phyloP scores from a whole-genome alignment of 2,888 invertebrate genomes.

The Hymenopus coronatus region DNA sequence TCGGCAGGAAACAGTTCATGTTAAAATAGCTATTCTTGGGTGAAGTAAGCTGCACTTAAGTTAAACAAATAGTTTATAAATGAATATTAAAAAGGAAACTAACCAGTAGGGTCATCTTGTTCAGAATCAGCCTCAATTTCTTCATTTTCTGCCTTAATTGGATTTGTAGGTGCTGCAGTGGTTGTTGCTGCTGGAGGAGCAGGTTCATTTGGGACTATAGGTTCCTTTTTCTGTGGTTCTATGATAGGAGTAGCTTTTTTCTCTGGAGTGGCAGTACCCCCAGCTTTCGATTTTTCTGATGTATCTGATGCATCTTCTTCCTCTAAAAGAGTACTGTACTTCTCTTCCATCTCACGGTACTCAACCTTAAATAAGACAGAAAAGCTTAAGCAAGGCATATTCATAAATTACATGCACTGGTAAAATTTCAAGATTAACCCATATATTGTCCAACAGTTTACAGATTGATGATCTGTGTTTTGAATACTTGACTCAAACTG shows the following conservation, averaged over 20 bases:
- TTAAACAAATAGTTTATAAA: too few relatives aligned
- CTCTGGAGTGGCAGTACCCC: slow-evolving; percentile 42
- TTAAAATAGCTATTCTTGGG: too few relatives aligned
- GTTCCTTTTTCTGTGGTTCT: slow-evolving; percentile 50
- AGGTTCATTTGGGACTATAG: slow-evolving; percentile 48
- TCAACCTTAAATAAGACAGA: slow-evolving; percentile 52
- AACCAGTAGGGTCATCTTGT: slow-evolving; percentile 55
- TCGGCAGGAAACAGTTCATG: too few relatives aligned
- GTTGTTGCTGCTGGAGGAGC: slow-evolving; percentile 21
- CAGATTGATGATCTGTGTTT: too few relatives aligned
- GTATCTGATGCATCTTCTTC: slow-evolving; percentile 61
- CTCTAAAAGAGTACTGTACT: slow-evolving; percentile 52
- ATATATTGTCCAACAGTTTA: too few relatives aligned
- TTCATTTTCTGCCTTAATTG: slow-evolving; percentile 40
- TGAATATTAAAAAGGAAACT: slow-evolving; percentile 1
- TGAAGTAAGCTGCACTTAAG: too few relatives aligned
- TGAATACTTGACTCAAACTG: too few relatives aligned
- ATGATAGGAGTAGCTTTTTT: slow-evolving; percentile 56
- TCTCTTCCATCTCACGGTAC: slow-evolving; percentile 66
- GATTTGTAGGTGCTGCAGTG: slow-evolving; percentile 4
- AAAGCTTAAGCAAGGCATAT: not conserved
- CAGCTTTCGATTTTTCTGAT: slow-evolving; percentile 46
- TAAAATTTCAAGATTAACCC: too few relatives aligned
- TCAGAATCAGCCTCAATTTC: slow-evolving; percentile 52
- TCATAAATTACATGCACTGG: too few relatives aligned